Base-by-base conservation (phyloP, 2,888 invertebrate species). In the Orthosia incerta region DNA sequence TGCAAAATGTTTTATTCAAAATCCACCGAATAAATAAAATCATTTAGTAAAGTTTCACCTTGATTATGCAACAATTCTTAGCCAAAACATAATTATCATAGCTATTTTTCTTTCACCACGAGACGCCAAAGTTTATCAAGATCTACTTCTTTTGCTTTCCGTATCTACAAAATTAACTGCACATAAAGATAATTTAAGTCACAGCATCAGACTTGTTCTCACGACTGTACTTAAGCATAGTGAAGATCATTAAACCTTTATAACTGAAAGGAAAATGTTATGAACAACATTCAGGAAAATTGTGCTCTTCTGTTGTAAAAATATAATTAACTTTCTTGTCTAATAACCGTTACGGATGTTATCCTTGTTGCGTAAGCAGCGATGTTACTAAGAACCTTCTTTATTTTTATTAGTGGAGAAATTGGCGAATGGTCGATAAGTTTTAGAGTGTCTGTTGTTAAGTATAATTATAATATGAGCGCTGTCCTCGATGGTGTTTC, bases 181-280 rank as follows among this genome's bases (percentile, higher is more conserved):
- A 39, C 1, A 39, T 15, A 9, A 11, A 57, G 18, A 45, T n/a
- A 39, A 56, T 71, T 70, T 69, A 56, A 56, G 11, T n/a, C 51
- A 46, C 20, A 62, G 18, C 59, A 66, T 55, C 39, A 16, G 26
- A 66, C 45, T 66, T 69, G n/a, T 66, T 71, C 50, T 71, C 20
- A 57, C n/a, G 20, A 51, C 48, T n/a, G 23, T 45, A 48, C 20
- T 55, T 16, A 18, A 39, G 7, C 51, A 2, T 31, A 15, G 18
- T 18, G 9, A n/a, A 57, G n/a, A 64, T 82, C 57, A 77, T 82
- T 59, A 73, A 82, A 59, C 61, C 13, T 66, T 13, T 18, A 56
- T 39, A 67, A 55, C 57, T 9, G n/a, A 57, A 53, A 71, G 31
- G 53, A 76, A 72, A 80, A 74, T 74, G 48, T 67, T 57, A 72